Evolutionary conservation across 2,113 vertebrate genomes (phyloP).

Genomic region (Nycticryphes semicollaris): DNA sequence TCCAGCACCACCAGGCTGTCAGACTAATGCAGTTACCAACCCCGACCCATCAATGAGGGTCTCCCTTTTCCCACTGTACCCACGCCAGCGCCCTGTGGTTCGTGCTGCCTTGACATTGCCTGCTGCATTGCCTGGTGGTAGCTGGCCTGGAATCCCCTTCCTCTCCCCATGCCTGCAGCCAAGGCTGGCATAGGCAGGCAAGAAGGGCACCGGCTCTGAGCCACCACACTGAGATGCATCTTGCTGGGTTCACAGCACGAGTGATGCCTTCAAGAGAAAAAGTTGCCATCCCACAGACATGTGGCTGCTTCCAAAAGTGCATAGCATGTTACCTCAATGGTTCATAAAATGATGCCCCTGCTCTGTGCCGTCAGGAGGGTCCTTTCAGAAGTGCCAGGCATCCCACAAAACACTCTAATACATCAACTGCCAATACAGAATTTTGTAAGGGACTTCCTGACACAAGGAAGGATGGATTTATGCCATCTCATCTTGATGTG

Average conservation of each 20-base stretch:
- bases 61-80: neutral
- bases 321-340: neutral
- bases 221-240: accelerated
- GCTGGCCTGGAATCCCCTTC: neutral
- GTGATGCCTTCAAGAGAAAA: neutral
- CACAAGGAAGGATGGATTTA: neutral
- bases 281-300: neutral
- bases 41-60: accelerated
- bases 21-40: neutral
- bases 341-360: neutral
- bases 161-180: neutral
- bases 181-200: neutral
- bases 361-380: accelerated
- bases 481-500: neutral
- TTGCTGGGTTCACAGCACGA: accelerated
- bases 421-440: neutral
- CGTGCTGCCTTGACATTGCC: neutral
- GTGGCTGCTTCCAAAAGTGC: neutral
- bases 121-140: neutral
- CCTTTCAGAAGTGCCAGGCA: neutral
- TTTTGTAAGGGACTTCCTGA: neutral
- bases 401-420: neutral
- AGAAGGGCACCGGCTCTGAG: neutral
- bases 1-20: neutral
- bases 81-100: neutral